Conservation (phyloP, 1,140 invertebrate species). For the Scaptomyza graminum region DNA sequence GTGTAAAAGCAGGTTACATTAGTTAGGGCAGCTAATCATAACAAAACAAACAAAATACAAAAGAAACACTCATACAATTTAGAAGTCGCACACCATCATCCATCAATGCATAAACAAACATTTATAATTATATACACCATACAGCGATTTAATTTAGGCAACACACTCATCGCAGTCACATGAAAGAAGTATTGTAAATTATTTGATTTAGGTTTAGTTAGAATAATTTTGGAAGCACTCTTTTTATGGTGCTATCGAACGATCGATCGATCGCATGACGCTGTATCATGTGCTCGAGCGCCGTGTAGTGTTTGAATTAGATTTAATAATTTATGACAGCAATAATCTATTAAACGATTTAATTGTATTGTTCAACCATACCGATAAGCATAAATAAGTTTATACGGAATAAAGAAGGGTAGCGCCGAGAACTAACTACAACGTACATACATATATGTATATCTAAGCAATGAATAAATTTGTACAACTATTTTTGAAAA, state of each 20-base stretch:
- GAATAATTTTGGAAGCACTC: conserved; percentile 59
- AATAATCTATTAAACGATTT: conserved; percentile 70
- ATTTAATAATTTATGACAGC: conserved; percentile 80
- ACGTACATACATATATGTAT: conserved; percentile 26
- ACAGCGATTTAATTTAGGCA: conserved; percentile 57
- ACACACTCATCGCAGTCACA: conserved; percentile 68
- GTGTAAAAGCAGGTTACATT: conserved; percentile 53
- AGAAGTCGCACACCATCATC: conserved; percentile 7
- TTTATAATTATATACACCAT: conserved; percentile 35
- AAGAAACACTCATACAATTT: conserved; percentile 12
- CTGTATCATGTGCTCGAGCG: conserved; percentile 49
- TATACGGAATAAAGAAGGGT: conserved; percentile 19
- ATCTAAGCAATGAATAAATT: conserved; percentile 52
- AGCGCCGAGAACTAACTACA: conserved; percentile 34
- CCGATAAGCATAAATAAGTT: conserved; percentile 41
- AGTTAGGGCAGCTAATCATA: conserved; percentile 39
- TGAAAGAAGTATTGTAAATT: conserved; percentile 81
- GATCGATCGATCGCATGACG: conserved; percentile 15
- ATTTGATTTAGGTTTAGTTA: conserved; percentile 70
- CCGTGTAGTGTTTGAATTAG: conserved; percentile 67
- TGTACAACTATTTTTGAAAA: conserved; percentile 64
- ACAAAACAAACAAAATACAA: conserved; percentile 21
- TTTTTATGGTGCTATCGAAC: conserved; percentile 53
- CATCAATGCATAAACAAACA: conserved; percentile 6
- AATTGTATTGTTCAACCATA: conserved; percentile 61